Base-by-base conservation (phyloP, 2,888 invertebrate species). In the Prionchulus punctatus region DNA sequence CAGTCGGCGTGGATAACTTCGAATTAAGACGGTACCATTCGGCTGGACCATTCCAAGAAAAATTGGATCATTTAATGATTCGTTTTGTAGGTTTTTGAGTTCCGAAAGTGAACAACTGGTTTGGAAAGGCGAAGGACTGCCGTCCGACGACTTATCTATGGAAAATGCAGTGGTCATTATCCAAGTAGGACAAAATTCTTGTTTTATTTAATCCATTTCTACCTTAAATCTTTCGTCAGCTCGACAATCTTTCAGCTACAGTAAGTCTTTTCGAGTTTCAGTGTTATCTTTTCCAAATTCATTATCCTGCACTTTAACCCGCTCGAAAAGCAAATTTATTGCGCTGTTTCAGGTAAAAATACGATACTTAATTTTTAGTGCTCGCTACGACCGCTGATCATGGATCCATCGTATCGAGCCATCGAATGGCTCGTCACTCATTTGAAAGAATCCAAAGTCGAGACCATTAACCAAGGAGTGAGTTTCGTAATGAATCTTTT, bases 331-430 rank as follows among this genome's bases (percentile, higher is more conserved):
- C n/a, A n/a, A n/a, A n/a, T n/a, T n/a, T n/a, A n/a, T 12, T 15
- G 15, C 15, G 42, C 42, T n/a, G 42, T 42, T 48, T 48, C 48
- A 7, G 12, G 23, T n/a, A 12, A 48, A 26, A 48, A 48, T 21
- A 12, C 12, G 26, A 7, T 48, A 7, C 53, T 7, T 47, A 15
- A 18, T 56, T 62, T 65, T 54, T 65, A 78, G 77, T 74, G 72
- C 43, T 69, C 70, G 30, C 77, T 81, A 63, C 79, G 82, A 1
- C 86, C 91, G 0, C 77, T 91, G 55, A 76, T 96, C 45, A 78
- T 96, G 48, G 96, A 98, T 74, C 89, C 96, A 0, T 85, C 88
- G 1, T 83, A 84, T 1, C 80, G 83, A 7, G 87, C 89, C 0
- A 78, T 82, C 0, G 76, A 80, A 36, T 92, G 92, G 92, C 74